Conservation (phyloP, 2,888 invertebrate species). For the Cheilosia soror region DNA sequence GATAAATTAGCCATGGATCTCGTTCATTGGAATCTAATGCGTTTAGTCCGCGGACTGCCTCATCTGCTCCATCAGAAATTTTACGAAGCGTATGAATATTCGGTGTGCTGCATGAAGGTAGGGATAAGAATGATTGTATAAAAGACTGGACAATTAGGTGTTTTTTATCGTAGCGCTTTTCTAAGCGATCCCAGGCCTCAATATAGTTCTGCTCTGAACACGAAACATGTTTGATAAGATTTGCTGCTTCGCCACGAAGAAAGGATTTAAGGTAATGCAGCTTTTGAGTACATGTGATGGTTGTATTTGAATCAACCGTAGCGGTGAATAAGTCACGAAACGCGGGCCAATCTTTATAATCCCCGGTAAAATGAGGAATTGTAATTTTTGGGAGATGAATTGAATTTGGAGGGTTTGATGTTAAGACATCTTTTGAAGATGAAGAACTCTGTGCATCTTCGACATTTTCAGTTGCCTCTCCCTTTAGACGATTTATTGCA, state of each 20-base stretch:
- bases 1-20: constrained; percentile 35
- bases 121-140: constrained; percentile 49
- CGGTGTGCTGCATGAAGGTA: constrained; percentile 21
- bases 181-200: constrained; percentile 58
- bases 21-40: constrained; percentile 21
- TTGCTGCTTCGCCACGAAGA: constrained; percentile 54
- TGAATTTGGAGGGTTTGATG: too few species aligned
- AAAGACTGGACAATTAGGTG: constrained; percentile 58
- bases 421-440: not conserved
- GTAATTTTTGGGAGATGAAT: constrained; percentile 54
- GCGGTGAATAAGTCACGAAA: constrained; percentile 62
- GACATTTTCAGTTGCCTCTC: not conserved
- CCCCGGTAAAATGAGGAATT: constrained; percentile 52
- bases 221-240: constrained; percentile 61
- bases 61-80: constrained; percentile 56
- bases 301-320: constrained; percentile 47
- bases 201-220: constrained; percentile 61
- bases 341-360: constrained; percentile 64
- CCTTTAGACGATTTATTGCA: not conserved
- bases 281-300: constrained; percentile 58
- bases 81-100: constrained; percentile 42
- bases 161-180: constrained; percentile 56
- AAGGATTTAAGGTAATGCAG: constrained; percentile 65
- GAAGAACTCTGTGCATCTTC: not conserved
- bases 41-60: constrained; percentile 27